phyloP scores from a whole-genome alignment of 2,888 invertebrate genomes.

The Entomobrya multifasciata region DNA sequence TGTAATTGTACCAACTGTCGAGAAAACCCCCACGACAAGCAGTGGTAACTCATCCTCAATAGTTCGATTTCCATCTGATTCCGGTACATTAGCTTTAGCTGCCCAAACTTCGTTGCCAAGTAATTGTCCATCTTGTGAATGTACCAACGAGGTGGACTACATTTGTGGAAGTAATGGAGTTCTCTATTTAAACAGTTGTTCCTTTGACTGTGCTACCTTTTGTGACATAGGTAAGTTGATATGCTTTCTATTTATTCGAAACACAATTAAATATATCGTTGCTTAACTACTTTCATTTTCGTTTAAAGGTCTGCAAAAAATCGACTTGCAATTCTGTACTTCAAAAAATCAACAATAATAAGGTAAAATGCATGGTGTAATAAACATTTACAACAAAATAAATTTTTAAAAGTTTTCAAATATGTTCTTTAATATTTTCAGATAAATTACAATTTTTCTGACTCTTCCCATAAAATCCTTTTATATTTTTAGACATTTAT shows the following conservation, averaged over 20 bases:
- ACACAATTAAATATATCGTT: background rate
- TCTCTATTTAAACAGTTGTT: conserved; percentile 57
- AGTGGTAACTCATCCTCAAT: conserved; percentile 3
- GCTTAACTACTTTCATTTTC: background rate
- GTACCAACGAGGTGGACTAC: conserved; percentile 60
- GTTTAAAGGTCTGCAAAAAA: conserved; percentile 38
- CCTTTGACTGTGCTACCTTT: conserved; percentile 66
- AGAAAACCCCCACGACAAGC: background rate
- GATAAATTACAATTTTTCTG: conserved; percentile 39
- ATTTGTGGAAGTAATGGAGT: conserved; percentile 63
- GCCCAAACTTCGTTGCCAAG: no score
- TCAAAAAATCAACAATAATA: conserved; percentile 21
- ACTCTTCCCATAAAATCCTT: conserved; percentile 19
- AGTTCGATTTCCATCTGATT: conserved; percentile 38
- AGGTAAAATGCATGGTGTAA: background rate
- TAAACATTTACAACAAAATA: no score
- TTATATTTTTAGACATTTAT: background rate
- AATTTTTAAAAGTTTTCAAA: background rate
- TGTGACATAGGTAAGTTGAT: conserved; percentile 50
- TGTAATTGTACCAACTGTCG: background rate
- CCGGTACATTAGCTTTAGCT: background rate
- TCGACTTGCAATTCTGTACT: conserved; percentile 13
- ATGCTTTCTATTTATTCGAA: background rate
- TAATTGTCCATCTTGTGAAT: conserved; percentile 65
- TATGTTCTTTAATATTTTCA: conserved; percentile 17